Percentiles rank a stretch among this genome's conserved stretches.
Evolutionary conservation across 2,888 invertebrate species (phyloP).

Genomic region (Coenonympha glycerion): DNA sequence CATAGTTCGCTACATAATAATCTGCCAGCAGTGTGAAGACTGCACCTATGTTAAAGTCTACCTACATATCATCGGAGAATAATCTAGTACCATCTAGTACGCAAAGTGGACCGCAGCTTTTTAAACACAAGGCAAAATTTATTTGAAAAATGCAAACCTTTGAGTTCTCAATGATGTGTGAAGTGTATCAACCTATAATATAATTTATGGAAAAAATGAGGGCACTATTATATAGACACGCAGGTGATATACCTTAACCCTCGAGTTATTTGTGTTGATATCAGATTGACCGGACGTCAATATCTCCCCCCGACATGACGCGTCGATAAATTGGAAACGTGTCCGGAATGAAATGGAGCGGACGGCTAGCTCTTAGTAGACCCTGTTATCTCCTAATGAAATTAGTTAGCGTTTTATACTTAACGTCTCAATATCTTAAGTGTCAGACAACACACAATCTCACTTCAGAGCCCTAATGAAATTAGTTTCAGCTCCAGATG

Average conservation of each 20-base stretch:
- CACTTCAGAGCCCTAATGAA: background rate
- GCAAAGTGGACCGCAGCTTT: too few relatives aligned
- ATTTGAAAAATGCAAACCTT: too few relatives aligned
- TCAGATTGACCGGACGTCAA: slow-evolving; percentile 28
- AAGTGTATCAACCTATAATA: too few relatives aligned
- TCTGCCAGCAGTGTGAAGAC: too few relatives aligned
- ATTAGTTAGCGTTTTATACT: slow-evolving; percentile 11
- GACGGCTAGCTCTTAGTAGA: slow-evolving; percentile 10
- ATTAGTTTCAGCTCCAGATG: too few relatives aligned
- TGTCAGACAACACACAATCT: background rate
- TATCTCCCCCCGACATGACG: slow-evolving; percentile 24
- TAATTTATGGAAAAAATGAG: too few relatives aligned
- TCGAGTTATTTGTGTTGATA: slow-evolving; percentile 14
- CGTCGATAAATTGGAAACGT: slow-evolving; percentile 69
- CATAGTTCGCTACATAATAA: too few relatives aligned
- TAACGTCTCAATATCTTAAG: slow-evolving; percentile 29
- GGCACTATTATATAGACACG: background rate
- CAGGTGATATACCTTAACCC: background rate
- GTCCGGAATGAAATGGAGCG: slow-evolving; percentile 36
- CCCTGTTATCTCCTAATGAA: slow-evolving; percentile 17
- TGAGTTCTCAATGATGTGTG: too few relatives aligned
- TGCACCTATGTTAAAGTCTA: too few relatives aligned
- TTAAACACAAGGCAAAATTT: too few relatives aligned
- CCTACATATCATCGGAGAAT: too few relatives aligned
- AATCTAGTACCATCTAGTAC: too few relatives aligned